These are phyloP conservation scores for Aphis gossypii DNA, from an alignment of 1,140 invertebrate species.

Conservation along the genomic window DNA sequence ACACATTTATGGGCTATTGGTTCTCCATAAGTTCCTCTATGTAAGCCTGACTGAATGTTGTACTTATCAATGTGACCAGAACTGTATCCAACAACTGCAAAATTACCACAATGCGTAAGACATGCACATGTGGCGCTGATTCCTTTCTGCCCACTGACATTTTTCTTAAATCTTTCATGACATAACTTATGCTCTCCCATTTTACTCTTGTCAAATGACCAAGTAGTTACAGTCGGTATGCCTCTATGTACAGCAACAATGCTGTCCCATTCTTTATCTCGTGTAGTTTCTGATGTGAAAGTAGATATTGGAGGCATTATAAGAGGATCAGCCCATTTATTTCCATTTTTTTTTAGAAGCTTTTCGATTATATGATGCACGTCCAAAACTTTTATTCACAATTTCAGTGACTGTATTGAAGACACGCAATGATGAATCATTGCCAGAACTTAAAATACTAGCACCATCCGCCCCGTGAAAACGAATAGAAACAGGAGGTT, in stretches of 20 bases:
- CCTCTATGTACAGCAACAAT: constrained; percentile 84
- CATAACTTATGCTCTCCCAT: constrained; percentile 83
- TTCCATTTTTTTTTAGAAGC: constrained; percentile 78
- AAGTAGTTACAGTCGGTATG: constrained; percentile 79
- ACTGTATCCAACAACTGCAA: constrained; percentile 89
- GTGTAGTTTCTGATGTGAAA: constrained; percentile 75
- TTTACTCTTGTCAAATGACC: constrained; percentile 85
- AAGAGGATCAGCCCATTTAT: constrained; percentile 68
- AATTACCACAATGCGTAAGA: constrained; percentile 90
- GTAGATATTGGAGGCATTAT: constrained; percentile 85
- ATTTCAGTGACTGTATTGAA: constrained; percentile 91
- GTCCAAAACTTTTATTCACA: constrained; percentile 86
- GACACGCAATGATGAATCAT: constrained; percentile 85
- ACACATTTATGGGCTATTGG: constrained; percentile 75
- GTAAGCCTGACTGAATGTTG: constrained; percentile 94
- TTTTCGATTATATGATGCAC: constrained; percentile 80
- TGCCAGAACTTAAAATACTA: constrained; percentile 83
- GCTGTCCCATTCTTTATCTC: constrained; percentile 90
- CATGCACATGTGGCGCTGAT: constrained; percentile 71
- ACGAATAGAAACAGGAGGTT: constrained; percentile 80
- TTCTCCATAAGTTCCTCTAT: constrained; percentile 80
- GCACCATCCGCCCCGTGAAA: constrained; percentile 85
- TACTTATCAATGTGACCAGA: constrained; percentile 92
- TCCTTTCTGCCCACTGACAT: constrained; percentile 62
- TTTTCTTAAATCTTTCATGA: constrained; percentile 64